phyloP scores from a whole-genome alignment of 1,140 invertebrate species.

The Augochlora pura region DNA sequence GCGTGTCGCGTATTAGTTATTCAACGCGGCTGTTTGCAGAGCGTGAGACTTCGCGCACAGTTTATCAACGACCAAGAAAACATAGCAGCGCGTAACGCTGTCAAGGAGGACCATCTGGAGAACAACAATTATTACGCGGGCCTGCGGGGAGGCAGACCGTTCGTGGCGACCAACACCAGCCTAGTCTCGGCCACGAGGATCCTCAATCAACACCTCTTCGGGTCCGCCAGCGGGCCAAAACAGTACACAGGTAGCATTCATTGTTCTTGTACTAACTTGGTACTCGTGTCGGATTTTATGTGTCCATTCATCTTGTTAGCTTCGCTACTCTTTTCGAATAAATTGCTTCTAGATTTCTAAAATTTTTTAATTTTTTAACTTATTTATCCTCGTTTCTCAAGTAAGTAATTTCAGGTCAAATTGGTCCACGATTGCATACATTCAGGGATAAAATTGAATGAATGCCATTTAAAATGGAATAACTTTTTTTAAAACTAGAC shows the following conservation, averaged over 20 bases:
- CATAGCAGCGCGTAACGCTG: conserved; percentile 55
- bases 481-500: too few species aligned
- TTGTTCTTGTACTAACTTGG: too few species aligned
- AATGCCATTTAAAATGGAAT: too few species aligned
- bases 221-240: conserved; percentile 80
- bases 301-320: too few species aligned
- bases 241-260: conserved; percentile 65
- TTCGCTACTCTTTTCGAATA: too few species aligned
- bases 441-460: too few species aligned
- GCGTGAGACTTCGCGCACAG: conserved; percentile 69
- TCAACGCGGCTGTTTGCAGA: conserved; percentile 65
- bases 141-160: conserved; percentile 67
- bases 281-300: too few species aligned
- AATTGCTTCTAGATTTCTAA: too few species aligned
- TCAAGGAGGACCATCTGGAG: conserved; percentile 64
- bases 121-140: conserved; percentile 74
- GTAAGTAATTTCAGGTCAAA: too few species aligned
- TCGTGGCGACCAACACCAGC: conserved; percentile 83
- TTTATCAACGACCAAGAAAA: conserved; percentile 70
- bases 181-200: conserved; percentile 86
- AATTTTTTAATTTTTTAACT: too few species aligned
- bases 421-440: too few species aligned
- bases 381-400: too few species aligned
- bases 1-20: conserved; percentile 35
- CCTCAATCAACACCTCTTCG: conserved; percentile 88